A percentile compares a stretch with the other conserved stretches of the same genome.
Evolutionary conservation across 2,888 invertebrate genomes (phyloP).

Genomic region (Habroteleia sp.): DNA sequence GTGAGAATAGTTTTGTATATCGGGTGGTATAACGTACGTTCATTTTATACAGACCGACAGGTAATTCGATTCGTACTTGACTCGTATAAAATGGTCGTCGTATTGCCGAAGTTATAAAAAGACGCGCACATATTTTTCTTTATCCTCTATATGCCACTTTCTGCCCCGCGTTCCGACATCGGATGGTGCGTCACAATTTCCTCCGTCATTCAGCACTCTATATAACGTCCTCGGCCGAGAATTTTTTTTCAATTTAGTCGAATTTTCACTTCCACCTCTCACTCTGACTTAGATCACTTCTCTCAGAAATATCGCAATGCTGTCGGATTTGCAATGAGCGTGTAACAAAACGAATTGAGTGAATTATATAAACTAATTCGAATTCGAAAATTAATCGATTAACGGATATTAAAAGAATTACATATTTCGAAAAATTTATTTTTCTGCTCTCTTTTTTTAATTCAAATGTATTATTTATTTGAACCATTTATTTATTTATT

Average conservation of each 20-base stretch:
- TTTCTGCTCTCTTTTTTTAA: too few relatives aligned
- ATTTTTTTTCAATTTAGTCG: slow-evolving; percentile 43
- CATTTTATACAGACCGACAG: slow-evolving; percentile 41
- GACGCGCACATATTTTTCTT: slow-evolving; percentile 21
- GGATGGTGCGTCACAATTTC: slow-evolving; percentile 35
- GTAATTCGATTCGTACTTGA: slow-evolving; percentile 51
- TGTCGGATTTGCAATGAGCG: slow-evolving; percentile 33
- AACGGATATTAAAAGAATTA: too few relatives aligned
- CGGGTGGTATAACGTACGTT: slow-evolving; percentile 15
- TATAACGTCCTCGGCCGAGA: slow-evolving; percentile 7
- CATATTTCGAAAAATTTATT: too few relatives aligned
- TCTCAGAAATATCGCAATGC: slow-evolving; percentile 64
- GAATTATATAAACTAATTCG: slow-evolving; percentile 6
- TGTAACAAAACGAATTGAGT: slow-evolving; percentile 65
- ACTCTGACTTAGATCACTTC: slow-evolving; percentile 9
- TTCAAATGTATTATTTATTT: too few relatives aligned
- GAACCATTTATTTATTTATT: too few relatives aligned
- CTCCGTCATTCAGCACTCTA: slow-evolving; percentile 7
- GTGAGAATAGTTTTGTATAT: slow-evolving; percentile 17
- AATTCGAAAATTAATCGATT: too few relatives aligned
- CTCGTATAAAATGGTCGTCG: slow-evolving; percentile 28
- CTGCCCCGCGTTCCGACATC: slow-evolving; percentile 3
- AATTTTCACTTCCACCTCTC: slow-evolving; percentile 4
- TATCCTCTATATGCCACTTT: slow-evolving; percentile 6
- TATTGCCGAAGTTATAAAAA: slow-evolving; percentile 30